A percentile compares a stretch with the other conserved stretches of the same genome.
Evolutionary conservation across 2,113 vertebrate genomes (phyloP).

Genomic region (Rhombomys opimus): DNA sequence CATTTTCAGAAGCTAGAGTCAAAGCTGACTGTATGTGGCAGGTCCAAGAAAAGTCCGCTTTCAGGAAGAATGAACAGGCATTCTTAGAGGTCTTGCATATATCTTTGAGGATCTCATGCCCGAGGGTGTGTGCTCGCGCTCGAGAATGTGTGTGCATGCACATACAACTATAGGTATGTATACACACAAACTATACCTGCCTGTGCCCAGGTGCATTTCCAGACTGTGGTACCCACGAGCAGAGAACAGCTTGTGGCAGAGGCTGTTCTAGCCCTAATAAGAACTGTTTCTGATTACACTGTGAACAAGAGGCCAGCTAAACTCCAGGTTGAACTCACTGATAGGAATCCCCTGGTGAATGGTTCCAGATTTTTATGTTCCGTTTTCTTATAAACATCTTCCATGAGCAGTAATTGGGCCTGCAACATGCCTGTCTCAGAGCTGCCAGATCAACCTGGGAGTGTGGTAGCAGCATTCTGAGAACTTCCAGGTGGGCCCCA

Average conservation of each 20-base stretch:
- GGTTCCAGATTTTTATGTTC: background rate
- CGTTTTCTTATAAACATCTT: background rate
- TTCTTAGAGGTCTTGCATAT: background rate
- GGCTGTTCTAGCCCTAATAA: background rate
- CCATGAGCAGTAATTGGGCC: background rate
- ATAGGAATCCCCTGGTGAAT: fast-evolving
- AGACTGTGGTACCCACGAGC: background rate
- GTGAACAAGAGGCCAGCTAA: background rate
- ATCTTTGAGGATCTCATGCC: background rate
- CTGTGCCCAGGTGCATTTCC: fast-evolving
- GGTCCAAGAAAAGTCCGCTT: background rate
- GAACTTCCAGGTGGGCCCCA: too few species aligned
- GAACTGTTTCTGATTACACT: fast-evolving
- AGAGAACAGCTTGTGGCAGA: background rate
- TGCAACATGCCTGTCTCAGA: fast-evolving
- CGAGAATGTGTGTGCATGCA: background rate
- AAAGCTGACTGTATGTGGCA: fast-evolving
- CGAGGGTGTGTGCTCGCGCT: too few species aligned
- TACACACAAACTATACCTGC: fast-evolving
- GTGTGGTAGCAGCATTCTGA: fast-evolving
- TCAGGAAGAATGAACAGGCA: background rate
- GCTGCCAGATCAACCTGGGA: background rate
- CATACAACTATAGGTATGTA: background rate
- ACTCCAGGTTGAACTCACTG: background rate
- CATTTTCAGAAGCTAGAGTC: background rate